Evolutionary conservation across 2,888 invertebrate genomes (phyloP).

Genomic region (Oeneis ivallda): DNA sequence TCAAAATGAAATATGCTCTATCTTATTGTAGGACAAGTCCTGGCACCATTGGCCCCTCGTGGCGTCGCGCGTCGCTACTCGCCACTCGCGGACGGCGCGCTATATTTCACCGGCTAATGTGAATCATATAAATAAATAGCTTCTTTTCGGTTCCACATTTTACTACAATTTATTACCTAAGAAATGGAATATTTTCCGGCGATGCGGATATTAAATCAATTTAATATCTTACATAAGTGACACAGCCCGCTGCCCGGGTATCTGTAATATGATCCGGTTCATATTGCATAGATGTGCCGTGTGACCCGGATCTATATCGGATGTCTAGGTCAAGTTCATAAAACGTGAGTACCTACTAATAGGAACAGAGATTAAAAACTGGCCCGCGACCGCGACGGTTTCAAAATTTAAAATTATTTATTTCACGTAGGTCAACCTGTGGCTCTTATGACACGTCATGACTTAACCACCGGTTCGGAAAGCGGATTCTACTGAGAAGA

Average conservation of each 20-base stretch:
- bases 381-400: too few species aligned
- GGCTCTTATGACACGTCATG: too few species aligned
- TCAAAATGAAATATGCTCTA: too few species aligned
- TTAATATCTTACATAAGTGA: neutral
- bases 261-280: neutral
- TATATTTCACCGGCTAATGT: constrained; percentile 15
- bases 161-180: constrained; percentile 5
- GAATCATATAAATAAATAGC: constrained; percentile 17
- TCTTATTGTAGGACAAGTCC: neutral
- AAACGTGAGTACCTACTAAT: too few species aligned
- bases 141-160: constrained; percentile 15
- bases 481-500: too few species aligned
- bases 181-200: constrained; percentile 9
- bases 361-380: too few species aligned
- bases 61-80: too few species aligned
- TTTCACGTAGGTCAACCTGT: too few species aligned
- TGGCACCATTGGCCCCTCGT: neutral
- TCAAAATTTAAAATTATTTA: too few species aligned
- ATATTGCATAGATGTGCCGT: too few species aligned
- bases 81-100: neutral
- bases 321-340: neutral
- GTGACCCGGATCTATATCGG: too few species aligned
- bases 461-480: too few species aligned
- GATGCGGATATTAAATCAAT: neutral
- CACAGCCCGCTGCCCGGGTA: neutral